These are phyloP conservation scores for Campoletis sonorensis DNA, from an alignment of 1,140 invertebrate genomes.

Conservation along the genomic window DNA sequence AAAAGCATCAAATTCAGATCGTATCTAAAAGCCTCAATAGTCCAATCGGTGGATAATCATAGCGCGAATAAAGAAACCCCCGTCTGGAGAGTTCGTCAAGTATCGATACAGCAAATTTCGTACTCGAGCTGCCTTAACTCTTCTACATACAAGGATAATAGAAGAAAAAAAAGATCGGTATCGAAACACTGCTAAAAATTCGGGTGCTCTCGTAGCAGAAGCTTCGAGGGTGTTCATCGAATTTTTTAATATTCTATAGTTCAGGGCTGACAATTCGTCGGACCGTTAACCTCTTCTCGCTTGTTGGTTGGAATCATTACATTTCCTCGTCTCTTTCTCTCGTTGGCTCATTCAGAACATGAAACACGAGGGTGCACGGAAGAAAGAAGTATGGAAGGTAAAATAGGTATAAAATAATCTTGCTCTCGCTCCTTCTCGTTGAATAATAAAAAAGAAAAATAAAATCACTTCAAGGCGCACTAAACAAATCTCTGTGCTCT, in stretches of 20 bases:
- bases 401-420: neutral
- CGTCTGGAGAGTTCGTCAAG: too few relatives aligned
- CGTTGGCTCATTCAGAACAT: too few relatives aligned
- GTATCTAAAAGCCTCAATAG: too few relatives aligned
- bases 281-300: constrained; percentile 46
- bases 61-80: too few relatives aligned
- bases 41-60: too few relatives aligned
- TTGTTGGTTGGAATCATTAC: constrained; percentile 9
- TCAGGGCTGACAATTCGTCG: constrained; percentile 37
- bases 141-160: neutral
- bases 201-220: neutral
- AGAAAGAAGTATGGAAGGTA: constrained; percentile 29
- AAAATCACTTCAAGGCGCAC: constrained; percentile 64
- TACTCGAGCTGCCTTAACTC: too few relatives aligned
- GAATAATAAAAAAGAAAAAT: constrained; percentile 54
- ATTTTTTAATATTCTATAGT: constrained; percentile 11
- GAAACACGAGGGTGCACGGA: neutral
- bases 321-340: neutral
- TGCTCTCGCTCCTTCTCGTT: neutral
- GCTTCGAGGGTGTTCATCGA: constrained; percentile 6
- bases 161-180: constrained; percentile 2
- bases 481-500: constrained; percentile 61
- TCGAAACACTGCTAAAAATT: neutral
- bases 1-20: too few relatives aligned
- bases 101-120: too few relatives aligned